Evolutionary conservation across 2,113 vertebrate genomes (phyloP), one percentile per base, ranked within the genome.

Genomic region (Rostratula benghalensis): DNA sequence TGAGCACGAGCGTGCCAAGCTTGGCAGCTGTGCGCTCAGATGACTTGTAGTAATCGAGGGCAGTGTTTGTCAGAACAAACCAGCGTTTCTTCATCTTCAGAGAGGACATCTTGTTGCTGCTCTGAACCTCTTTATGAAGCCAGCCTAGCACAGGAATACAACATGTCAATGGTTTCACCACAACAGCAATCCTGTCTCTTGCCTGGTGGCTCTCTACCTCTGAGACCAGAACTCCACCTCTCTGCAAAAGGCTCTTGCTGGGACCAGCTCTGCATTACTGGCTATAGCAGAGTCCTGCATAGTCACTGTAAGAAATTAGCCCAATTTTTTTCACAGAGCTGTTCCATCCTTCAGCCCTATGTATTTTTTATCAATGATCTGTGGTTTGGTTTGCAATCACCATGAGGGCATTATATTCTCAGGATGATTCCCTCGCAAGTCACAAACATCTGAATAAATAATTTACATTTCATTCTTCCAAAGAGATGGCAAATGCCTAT

Each of bases 41-140:
- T 4, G 98, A 99, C 95, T 99, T 99, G 97, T 98, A 99, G 95
- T 99, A 99, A 96, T 99, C 99, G 4, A 99, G 97, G 31, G 99
- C 99, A 91, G 98, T 99, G 95, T 98, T 98, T 53, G 98, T 99
- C 91, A 99, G 95, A 48, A 99, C 98, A 93, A 99, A 99, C 99
- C 99, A 99, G 95, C 99, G 98, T 78, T 99, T 99, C 97, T 99
- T 99, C 96, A 99, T 98, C 95, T 99, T 99, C 92, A 99, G 97
- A 20, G 98, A 98, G 24, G 98, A 98, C 95, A 98, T 98, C 97
- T 99, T 99, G 39, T 98, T 98, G 45, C 98, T 98, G 17, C 98
- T 98, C 94, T 99, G 99, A 95, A 99, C 98, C 95, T 99, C 99
- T 85, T 99, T 99, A 37, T 99, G 98, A 65, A 99, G 98, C 99